Evolutionary conservation across 2,113 vertebrate species (phyloP).

Genomic region (Elgaria multicarinata): DNA sequence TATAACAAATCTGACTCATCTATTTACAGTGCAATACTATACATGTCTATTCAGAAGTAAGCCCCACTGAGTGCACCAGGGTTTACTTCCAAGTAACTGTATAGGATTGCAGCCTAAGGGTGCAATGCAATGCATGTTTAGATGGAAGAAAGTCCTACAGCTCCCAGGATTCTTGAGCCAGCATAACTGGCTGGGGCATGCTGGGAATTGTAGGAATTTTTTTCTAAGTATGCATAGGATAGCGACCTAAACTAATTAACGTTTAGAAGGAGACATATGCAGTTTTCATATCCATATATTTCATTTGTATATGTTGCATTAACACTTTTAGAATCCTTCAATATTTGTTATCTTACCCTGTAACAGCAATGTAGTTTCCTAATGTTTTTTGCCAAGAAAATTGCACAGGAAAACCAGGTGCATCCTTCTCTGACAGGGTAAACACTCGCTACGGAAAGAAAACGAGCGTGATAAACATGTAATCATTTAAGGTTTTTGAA

Average conservation of each 20-base stretch:
- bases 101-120: no score
- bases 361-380: constrained; percentile 93
- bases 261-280: neutral
- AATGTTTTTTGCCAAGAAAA: constrained; percentile 94
- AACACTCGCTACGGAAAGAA: constrained; percentile 85
- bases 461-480: constrained; percentile 17
- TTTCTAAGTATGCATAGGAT: no score
- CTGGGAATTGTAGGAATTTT: no score
- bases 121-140: no score
- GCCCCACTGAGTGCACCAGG: no score
- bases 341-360: constrained; percentile 87
- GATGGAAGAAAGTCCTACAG: no score
- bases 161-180: no score
- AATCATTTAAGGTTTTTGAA: neutral
- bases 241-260: neutral
- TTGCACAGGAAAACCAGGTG: constrained; percentile 82
- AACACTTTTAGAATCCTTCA: neutral
- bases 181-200: no score
- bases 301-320: neutral
- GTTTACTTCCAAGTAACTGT: no score
- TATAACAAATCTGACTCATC: constrained; percentile 14
- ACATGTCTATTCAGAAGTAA: no score
- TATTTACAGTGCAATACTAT: neutral
- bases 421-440: constrained; percentile 85
- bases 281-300: neutral